Evolutionary conservation across 2,888 invertebrate species (phyloP).

Genomic region (Ophonus ardosiacus): DNA sequence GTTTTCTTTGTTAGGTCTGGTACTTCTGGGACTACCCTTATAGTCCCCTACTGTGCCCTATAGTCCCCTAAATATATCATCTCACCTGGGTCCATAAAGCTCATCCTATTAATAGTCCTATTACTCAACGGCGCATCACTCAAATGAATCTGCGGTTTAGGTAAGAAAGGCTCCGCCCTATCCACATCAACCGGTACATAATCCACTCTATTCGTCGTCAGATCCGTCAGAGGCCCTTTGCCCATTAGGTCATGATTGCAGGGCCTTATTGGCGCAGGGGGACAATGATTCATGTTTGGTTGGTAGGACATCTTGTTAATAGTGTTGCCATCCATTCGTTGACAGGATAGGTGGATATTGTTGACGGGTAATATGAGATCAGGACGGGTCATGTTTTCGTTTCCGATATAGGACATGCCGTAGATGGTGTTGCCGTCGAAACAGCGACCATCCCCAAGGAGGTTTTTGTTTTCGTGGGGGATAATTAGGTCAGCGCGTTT

Average conservation of each 20-base stretch:
- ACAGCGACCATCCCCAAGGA: background rate
- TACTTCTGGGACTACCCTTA: too few species aligned
- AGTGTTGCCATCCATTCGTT: slow-evolving; percentile 68
- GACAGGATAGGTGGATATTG: slow-evolving; percentile 69
- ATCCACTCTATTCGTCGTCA: slow-evolving; percentile 83
- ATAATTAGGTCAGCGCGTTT: background rate
- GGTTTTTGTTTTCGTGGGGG: slow-evolving; percentile 32
- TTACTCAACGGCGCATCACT: slow-evolving; percentile 74
- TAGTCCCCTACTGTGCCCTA: too few species aligned
- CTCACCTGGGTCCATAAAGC: slow-evolving; percentile 49
- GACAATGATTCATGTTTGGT: slow-evolving; percentile 76
- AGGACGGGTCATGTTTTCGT: slow-evolving; percentile 71
- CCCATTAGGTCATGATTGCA: slow-evolving; percentile 78
- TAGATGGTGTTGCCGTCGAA: slow-evolving; percentile 55
- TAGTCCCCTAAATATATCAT: too few species aligned
- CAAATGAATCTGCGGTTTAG: slow-evolving; percentile 72
- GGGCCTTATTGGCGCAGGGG: slow-evolving; percentile 76
- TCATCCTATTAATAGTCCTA: slow-evolving; percentile 63
- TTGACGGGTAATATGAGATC: slow-evolving; percentile 68
- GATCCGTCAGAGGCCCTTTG: slow-evolving; percentile 80
- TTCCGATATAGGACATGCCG: slow-evolving; percentile 72
- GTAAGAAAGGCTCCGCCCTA: slow-evolving; percentile 75
- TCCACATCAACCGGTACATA: slow-evolving; percentile 79
- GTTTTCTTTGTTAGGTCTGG: too few species aligned
- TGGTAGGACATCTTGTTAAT: slow-evolving; percentile 80